phyloP scores from a whole-genome alignment of 2,113 vertebrate genomes.

The Lichenostomus cassidix region DNA sequence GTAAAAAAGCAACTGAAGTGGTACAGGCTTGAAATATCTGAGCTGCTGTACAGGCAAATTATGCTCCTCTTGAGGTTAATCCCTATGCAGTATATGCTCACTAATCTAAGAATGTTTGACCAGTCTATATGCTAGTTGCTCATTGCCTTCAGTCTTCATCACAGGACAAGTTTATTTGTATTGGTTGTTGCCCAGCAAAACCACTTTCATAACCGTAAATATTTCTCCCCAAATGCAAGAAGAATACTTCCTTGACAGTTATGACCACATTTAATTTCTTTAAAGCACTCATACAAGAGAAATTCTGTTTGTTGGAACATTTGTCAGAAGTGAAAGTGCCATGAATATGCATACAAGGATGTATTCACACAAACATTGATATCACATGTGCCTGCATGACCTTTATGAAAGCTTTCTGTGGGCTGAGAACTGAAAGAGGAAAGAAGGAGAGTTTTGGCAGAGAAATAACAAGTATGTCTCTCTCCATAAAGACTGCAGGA shows the following conservation, averaged over 20 bases:
- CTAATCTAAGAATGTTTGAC: background rate
- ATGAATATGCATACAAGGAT: constrained; percentile 45
- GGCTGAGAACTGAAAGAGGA: constrained; percentile 13
- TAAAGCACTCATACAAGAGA: background rate
- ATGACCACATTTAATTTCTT: background rate
- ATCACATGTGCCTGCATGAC: background rate
- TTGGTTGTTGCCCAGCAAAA: background rate
- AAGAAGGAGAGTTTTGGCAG: constrained; percentile 16
- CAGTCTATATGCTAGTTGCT: background rate
- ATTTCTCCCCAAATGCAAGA: background rate
- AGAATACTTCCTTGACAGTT: background rate
- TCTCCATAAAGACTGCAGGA: background rate
- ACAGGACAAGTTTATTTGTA: background rate
- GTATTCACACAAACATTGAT: constrained; percentile 51
- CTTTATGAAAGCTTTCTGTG: constrained; percentile 32
- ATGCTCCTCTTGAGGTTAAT: background rate
- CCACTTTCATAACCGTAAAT: background rate
- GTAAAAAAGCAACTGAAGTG: background rate
- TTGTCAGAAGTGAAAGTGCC: constrained; percentile 12
- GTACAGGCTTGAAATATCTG: background rate
- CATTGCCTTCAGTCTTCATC: background rate
- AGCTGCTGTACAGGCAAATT: background rate
- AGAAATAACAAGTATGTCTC: constrained; percentile 6
- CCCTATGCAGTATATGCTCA: accelerated
- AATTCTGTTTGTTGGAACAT: constrained; percentile 30